Evolutionary conservation across 2,888 invertebrate species (phyloP).

Genomic region (Drosophila engyochracea): DNA sequence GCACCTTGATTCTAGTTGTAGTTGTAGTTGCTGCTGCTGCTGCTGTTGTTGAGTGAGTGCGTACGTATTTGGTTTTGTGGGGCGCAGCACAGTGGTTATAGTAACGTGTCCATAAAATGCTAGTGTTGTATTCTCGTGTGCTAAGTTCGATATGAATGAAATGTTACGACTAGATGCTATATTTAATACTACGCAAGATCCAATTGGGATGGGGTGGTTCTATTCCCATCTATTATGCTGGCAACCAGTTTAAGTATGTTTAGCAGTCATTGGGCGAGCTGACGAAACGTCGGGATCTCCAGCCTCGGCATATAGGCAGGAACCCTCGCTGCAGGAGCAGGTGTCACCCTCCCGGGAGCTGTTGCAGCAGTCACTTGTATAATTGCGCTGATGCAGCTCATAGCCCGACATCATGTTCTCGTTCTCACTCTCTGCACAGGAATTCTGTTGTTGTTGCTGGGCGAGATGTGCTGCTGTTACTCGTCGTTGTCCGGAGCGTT

Average conservation of each 20-base stretch:
- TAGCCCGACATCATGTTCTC: conserved; percentile 76
- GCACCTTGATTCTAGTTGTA: conserved; percentile 57
- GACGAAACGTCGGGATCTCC: conserved; percentile 83
- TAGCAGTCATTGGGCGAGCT: conserved; percentile 62
- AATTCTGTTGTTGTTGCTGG: conserved; percentile 57
- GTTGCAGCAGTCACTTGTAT: conserved; percentile 86
- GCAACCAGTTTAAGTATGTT: conserved; percentile 65
- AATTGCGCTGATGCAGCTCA: conserved; percentile 71
- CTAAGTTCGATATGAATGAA: conserved; percentile 77
- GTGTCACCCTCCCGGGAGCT: conserved; percentile 87
- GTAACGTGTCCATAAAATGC: conserved; percentile 32
- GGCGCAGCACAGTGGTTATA: conserved; percentile 26
- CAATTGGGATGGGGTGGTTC: conserved; percentile 3
- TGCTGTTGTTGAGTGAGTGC: conserved; percentile 12
- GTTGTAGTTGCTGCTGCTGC: conserved; percentile 29
- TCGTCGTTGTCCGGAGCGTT: conserved; percentile 55
- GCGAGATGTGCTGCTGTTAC: conserved; percentile 47
- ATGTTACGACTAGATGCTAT: conserved; percentile 74
- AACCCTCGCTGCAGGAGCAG: conserved; percentile 89
- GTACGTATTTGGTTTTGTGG: conserved; percentile 54
- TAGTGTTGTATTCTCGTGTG: conserved; percentile 46
- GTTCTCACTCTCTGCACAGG: conserved; percentile 73
- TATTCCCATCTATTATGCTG: conserved; percentile 7
- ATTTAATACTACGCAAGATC: conserved; percentile 57
- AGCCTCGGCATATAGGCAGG: conserved; percentile 88